Base-by-base conservation (phyloP, 2,888 invertebrate species). In the Melinaea menophilus region DNA sequence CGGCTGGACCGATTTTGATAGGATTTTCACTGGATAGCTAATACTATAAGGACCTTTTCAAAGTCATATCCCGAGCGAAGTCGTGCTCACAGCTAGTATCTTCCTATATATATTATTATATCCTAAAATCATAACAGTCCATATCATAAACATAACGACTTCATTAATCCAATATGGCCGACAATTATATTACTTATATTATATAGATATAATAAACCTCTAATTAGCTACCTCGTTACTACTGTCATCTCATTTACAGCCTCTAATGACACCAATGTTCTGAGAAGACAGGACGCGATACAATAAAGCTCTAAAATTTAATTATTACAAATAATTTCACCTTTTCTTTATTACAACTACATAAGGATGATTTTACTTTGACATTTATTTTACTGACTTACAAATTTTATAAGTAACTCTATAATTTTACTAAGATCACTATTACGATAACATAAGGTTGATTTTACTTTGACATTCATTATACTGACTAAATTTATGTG, bases 231-330 rank as follows among this genome's bases (percentile, higher is more conserved):
- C 69, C 85, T 88, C 78, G 86, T 88, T 88, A 86, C 80, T 76
- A 79, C 80, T 80, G 85, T 88, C 88, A 85, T 88, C 79, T 85
- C 83, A 65, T 87, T 89, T 89, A 89, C 84, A 80, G 77, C 79
- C 86, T 73, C 75, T 89, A 89, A 89, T 89, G 85, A 87, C 86
- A 85, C 77, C 77, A 72, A 69, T 65, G 67, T 89, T 81, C 79
- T 83, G 89, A 89, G 89, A 89, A 89, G 88, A 86, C 86, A 41
- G 41, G 88, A 88, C 88, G 65, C 76, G 73, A 74, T 73, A 75
- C 79, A 79, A 87, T 88, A 87, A 88, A 88, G 80, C 78, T 76
- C 84, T 88, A 88, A 87, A 88, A 83, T 81, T 77, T 9, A 41
- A 41, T 41, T 11, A 41, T 41, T 41, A 11, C 41, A 41, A 41